Percentiles rank a stretch among this genome's conserved stretches.
These are phyloP conservation scores for Conchocele bisecta DNA, from an alignment of 2,888 invertebrate genomes.

Conservation along the genomic window DNA sequence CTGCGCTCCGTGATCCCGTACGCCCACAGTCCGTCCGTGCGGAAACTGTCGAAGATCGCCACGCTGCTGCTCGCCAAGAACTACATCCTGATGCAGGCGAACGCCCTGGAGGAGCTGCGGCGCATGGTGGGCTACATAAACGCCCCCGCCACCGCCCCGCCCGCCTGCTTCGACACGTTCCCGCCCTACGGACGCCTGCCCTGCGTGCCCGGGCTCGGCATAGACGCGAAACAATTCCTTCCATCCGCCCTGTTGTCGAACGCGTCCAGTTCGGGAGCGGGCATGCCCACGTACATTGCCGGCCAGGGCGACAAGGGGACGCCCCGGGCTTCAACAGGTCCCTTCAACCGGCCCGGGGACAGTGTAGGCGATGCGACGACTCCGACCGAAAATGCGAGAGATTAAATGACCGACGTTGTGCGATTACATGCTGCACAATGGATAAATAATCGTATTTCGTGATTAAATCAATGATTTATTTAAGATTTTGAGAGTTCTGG, in stretches of 20 bases:
- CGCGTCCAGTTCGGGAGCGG: too few species aligned
- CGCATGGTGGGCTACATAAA: conserved; percentile 80
- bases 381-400: too few species aligned
- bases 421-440: too few species aligned
- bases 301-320: too few species aligned
- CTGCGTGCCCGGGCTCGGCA: conserved; percentile 43
- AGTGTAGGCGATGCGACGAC: too few species aligned
- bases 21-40: conserved; percentile 82
- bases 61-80: conserved; percentile 82
- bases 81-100: conserved; percentile 82
- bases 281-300: too few species aligned
- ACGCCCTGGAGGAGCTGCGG: conserved; percentile 81
- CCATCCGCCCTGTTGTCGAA: conserved; percentile 8
- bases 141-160: conserved; percentile 68
- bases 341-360: too few species aligned
- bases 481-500: too few species aligned
- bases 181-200: conserved; percentile 62
- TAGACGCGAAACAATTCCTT: conserved; percentile 40
- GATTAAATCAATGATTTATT: too few species aligned
- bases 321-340: too few species aligned
- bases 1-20: conserved; percentile 82
- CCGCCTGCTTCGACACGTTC: conserved; percentile 64
- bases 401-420: too few species aligned
- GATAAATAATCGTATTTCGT: too few species aligned
- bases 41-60: conserved; percentile 82